Evolutionary conservation across 2,888 invertebrate species (phyloP).

Genomic region (Drosophila merina): DNA sequence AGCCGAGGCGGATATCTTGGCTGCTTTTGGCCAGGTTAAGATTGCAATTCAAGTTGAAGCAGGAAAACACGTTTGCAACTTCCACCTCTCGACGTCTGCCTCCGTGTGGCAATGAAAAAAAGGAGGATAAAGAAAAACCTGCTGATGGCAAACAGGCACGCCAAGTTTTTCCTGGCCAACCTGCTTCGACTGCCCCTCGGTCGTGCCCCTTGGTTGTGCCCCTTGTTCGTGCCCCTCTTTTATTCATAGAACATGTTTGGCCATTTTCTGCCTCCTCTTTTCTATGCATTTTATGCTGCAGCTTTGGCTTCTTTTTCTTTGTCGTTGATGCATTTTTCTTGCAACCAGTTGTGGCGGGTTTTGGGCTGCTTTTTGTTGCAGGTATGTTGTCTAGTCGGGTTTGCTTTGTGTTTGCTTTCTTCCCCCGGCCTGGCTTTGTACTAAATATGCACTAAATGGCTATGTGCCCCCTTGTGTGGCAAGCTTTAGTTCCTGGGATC

Average conservation of each 20-base stretch:
- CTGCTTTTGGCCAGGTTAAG: conserved; percentile 43
- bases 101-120: conserved; percentile 67
- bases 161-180: conserved; percentile 60
- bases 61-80: conserved; percentile 69
- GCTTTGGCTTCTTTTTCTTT: conserved; percentile 64
- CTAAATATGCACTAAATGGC: conserved; percentile 76
- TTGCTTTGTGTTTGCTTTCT: conserved; percentile 46
- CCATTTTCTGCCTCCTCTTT: conserved; percentile 59
- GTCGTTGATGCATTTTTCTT: conserved; percentile 77
- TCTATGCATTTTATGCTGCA: conserved; percentile 48
- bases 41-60: conserved; percentile 53
- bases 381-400: conserved; percentile 44
- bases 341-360: conserved; percentile 44
- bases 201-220: not conserved
- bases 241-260: conserved; percentile 65
- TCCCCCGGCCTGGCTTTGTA: conserved; percentile 47
- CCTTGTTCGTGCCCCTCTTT: not conserved
- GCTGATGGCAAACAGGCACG: conserved; percentile 69
- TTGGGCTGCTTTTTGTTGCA: not conserved
- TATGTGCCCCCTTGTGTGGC: conserved; percentile 35
- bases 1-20: conserved; percentile 43
- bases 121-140: conserved; percentile 30
- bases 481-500: conserved; percentile 28
- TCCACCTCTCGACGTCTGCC: conserved; percentile 7
- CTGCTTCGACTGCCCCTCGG: not conserved